Evolutionary conservation across 2,113 vertebrate genomes (phyloP).

Genomic region (Ailuropoda melanoleuca): DNA sequence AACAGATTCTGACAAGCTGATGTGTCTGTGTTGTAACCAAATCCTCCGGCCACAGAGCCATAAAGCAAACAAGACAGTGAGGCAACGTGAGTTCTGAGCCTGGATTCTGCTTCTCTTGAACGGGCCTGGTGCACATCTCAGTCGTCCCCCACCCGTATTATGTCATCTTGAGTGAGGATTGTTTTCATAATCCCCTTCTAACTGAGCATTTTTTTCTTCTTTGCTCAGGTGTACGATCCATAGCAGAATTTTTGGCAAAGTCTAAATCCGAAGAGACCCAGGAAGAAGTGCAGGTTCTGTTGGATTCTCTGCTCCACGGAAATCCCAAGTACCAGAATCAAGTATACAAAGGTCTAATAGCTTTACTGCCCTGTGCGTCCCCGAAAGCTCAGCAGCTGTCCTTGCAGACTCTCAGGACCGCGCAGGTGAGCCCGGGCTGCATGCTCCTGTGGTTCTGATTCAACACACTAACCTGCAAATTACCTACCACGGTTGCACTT

Average conservation of each 20-base stretch:
- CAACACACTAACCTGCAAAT: neutral
- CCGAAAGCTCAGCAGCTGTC: conserved; percentile 86
- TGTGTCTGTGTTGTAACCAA: neutral
- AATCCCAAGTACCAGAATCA: conserved; percentile 90
- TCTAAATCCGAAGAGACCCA: conserved; percentile 85
- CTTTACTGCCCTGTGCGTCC: conserved; percentile 82
- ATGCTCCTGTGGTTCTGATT: neutral
- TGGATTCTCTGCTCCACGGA: conserved; percentile 85
- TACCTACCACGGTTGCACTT: neutral
- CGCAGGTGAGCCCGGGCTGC: conserved; percentile 84
- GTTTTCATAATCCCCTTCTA: neutral
- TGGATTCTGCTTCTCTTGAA: neutral
- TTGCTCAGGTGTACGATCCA: conserved; percentile 83
- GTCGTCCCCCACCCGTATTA: neutral
- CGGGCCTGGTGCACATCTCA: neutral
- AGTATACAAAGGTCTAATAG: conserved; percentile 87
- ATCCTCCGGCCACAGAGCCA: neutral
- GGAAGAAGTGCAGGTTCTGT: conserved; percentile 81
- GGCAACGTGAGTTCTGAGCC: neutral
- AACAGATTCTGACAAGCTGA: neutral
- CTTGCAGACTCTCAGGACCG: conserved; percentile 82
- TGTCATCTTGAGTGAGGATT: neutral
- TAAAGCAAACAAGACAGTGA: neutral
- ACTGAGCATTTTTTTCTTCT: conserved; percentile 43
- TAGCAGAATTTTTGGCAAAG: conserved; percentile 85